A percentile compares a stretch with the other conserved stretches of the same genome.
These are phyloP conservation scores for mouse (Mus musculus) DNA, from an alignment of 2,113 vertebrate species.

Conservation along the genomic window GRCm39 chr15:36787001-36787500, in stretches of 20 bases:
- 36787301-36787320: neutral
- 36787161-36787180: neutral
- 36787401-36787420: neutral
- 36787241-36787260: neutral
- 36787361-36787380: neutral
- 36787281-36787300: neutral
- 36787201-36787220: neutral
- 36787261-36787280: neutral
- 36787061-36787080: neutral
- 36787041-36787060: neutral
- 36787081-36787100: neutral
- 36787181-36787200: neutral
- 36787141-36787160: neutral
- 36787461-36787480: neutral
- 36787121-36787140: neutral
- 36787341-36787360: neutral
- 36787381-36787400: slow-evolving; percentile 10
- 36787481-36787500: neutral
- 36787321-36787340: neutral
- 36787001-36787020: neutral
- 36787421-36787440: neutral
- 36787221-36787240: neutral
- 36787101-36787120: neutral
- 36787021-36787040: neutral
- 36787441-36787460: neutral